Conservation (phyloP, 2,113 vertebrate genomes). For the Crypturellus undulatus region DNA sequence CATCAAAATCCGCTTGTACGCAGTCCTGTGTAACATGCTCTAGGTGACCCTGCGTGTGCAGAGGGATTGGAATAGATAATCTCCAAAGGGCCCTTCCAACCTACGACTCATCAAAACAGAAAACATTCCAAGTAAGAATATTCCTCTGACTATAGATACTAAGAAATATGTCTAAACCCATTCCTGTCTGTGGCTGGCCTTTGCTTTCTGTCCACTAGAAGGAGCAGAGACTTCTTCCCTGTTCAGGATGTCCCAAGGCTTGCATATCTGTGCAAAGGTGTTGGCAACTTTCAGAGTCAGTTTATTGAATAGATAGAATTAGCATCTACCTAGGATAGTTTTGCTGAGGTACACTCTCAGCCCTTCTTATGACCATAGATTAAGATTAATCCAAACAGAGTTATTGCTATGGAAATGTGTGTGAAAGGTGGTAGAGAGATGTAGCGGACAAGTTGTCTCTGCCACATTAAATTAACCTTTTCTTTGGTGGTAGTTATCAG, state of each 20-base stretch:
- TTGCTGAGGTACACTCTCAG: not conserved
- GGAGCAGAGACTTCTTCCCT: not conserved
- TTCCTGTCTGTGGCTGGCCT: not conserved
- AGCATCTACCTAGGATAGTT: not conserved
- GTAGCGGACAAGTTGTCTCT: not conserved
- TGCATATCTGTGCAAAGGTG: not conserved
- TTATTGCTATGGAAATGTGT: not conserved
- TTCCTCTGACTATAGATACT: not conserved
- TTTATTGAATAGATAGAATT: not conserved
- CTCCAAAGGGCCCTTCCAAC: no score
- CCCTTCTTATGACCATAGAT: not conserved
- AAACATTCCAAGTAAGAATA: not conserved
- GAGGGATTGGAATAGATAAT: no score
- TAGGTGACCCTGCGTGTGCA: no score
- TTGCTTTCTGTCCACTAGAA: not conserved
- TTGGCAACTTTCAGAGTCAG: not conserved
- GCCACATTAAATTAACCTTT: not conserved
- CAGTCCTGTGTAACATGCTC: no score
- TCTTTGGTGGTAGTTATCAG: not conserved
- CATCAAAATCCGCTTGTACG: no score
- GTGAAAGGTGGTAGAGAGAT: not conserved
- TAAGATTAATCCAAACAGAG: not conserved
- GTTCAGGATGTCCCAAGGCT: not conserved
- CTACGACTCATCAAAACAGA: not conserved
- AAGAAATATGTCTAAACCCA: not conserved